These are phyloP conservation scores for Tinea semifulvella DNA, from an alignment of 2,888 invertebrate species.

Conservation along the genomic window DNA sequence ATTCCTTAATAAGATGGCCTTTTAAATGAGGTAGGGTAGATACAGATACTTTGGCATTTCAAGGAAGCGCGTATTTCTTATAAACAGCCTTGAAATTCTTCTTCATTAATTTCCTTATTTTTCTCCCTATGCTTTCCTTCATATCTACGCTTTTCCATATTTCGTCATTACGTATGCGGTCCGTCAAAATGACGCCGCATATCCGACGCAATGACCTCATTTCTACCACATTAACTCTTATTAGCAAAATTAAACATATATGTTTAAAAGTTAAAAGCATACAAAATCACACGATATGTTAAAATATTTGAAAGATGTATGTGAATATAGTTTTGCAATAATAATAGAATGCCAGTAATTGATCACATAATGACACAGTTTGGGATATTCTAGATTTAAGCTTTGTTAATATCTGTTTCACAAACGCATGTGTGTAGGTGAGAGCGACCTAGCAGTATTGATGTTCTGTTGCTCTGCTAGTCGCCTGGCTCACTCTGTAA, in stretches of 20 bases:
- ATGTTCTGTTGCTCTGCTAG: constrained; percentile 7
- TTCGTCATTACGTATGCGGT: too few species aligned
- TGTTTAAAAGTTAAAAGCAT: too few species aligned
- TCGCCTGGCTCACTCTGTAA: constrained; percentile 35
- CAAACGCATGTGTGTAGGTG: constrained; percentile 10
- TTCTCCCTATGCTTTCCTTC: too few species aligned
- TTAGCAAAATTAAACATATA: too few species aligned
- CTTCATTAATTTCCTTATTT: too few species aligned
- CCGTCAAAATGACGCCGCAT: too few species aligned
- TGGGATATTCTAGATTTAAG: constrained; percentile 59
- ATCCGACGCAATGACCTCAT: too few species aligned
- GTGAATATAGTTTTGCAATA: constrained; percentile 10
- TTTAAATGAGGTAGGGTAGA: constrained; percentile 71
- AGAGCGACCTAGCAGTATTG: constrained; percentile 7
- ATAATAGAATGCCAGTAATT: constrained; percentile 43
- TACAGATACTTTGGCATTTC: constrained; percentile 72
- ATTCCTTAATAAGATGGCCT: constrained; percentile 37
- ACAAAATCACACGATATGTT: too few species aligned
- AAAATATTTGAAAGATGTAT: too few species aligned
- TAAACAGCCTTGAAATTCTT: constrained; percentile 77
- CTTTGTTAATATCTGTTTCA: constrained; percentile 48
- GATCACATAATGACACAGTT: constrained; percentile 47
- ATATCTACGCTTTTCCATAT: too few species aligned
- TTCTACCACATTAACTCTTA: too few species aligned
- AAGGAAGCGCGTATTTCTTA: constrained; percentile 69